A percentile compares a stretch with the other conserved stretches of the same genome.
These are phyloP conservation scores for Lepidothrix coronata DNA, from an alignment of 2,113 vertebrate species.

Conservation along the genomic window DNA sequence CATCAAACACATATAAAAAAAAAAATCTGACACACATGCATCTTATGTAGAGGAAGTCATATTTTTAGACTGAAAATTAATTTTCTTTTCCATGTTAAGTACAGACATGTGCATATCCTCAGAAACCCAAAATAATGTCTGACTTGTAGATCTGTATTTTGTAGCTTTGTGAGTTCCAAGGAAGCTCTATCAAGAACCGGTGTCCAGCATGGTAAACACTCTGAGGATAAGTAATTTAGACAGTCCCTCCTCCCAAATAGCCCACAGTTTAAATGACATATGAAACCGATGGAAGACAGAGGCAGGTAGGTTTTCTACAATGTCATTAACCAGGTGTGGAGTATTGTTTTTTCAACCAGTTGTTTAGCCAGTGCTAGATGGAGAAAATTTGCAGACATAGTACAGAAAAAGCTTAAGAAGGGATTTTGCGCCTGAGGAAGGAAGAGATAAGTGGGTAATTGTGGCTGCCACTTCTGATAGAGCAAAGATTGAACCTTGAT, in stretches of 20 bases:
- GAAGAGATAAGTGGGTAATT: conserved; percentile 4
- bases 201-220: background rate
- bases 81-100: background rate
- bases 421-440: conserved; percentile 8
- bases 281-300: background rate
- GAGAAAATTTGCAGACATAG: background rate
- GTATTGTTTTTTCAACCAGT: background rate
- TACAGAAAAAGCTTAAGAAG: background rate
- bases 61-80: background rate
- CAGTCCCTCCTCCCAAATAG: background rate
- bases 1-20: background rate
- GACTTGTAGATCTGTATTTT: background rate
- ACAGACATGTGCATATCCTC: fast-evolving
- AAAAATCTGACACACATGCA: background rate
- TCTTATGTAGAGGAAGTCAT: background rate
- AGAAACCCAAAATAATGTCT: background rate
- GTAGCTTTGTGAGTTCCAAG: background rate
- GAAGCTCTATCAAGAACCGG: background rate
- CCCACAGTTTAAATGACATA: background rate
- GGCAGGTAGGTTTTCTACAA: background rate
- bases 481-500: background rate
- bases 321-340: background rate
- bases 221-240: background rate
- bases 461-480: background rate
- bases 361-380: background rate